Conservation (phyloP, 2,113 vertebrate species). For the Oncorhynchus clarkii region DNA sequence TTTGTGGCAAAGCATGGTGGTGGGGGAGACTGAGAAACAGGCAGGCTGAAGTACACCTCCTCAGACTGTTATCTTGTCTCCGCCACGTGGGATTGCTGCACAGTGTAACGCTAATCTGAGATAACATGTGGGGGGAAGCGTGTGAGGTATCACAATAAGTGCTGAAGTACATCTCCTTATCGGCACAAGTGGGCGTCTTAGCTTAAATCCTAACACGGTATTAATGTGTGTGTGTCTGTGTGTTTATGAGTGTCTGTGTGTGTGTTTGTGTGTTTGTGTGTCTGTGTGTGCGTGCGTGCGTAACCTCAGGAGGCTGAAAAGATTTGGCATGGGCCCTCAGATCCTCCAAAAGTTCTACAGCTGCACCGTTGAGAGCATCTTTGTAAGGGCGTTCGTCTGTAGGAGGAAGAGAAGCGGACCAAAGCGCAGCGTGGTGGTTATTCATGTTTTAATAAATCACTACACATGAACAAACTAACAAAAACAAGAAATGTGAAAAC, state of each 20-base stretch:
- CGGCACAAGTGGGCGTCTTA: conserved; percentile 31
- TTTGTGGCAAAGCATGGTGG: conserved; percentile 36
- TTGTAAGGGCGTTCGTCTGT: too few relatives aligned
- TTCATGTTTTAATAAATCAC: too few relatives aligned
- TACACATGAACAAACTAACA: too few relatives aligned
- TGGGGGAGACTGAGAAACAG: conserved; percentile 1
- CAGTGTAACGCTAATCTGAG: conserved; percentile 13
- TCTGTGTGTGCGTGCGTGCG: too few relatives aligned
- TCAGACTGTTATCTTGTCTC: conserved; percentile 55
- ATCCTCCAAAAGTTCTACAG: too few relatives aligned
- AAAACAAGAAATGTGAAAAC: too few relatives aligned
- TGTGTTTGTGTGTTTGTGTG: too few relatives aligned
- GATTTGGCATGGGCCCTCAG: too few relatives aligned
- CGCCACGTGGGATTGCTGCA: conserved; percentile 35
- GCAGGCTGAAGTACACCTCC: conserved; percentile 31
- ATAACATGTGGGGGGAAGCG: conserved; percentile 32
- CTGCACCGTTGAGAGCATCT: too few relatives aligned
- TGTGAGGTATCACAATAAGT: conserved; percentile 31
- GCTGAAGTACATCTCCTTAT: conserved; percentile 31
- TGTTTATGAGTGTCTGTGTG: background rate
- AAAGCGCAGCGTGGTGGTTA: too few relatives aligned
- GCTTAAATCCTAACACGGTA: conserved; percentile 25
- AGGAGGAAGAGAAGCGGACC: too few relatives aligned
- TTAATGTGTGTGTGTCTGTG: conserved; percentile 16
- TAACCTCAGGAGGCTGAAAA: too few relatives aligned